These are phyloP conservation scores for Chaetodon trifasciatus DNA, from an alignment of 2,797 vertebrate genomes.

Conservation along the genomic window DNA sequence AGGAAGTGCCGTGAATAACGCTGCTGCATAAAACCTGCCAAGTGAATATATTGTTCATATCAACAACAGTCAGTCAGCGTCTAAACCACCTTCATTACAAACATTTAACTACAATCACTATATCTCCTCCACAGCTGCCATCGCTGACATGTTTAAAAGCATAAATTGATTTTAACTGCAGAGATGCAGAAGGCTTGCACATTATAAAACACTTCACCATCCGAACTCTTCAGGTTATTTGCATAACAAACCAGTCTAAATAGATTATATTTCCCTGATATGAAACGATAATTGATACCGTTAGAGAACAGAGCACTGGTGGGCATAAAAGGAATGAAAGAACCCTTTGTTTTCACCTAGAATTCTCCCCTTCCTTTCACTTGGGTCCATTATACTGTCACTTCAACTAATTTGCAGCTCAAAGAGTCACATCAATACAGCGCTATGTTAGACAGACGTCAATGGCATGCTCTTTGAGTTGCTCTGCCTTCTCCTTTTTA, in stretches of 20 bases:
- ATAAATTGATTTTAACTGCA: constrained; percentile 50
- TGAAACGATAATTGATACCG: constrained; percentile 72
- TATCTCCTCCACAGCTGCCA: constrained; percentile 50
- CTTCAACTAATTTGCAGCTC: constrained; percentile 80
- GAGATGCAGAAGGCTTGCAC: constrained; percentile 33
- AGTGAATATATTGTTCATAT: background rate
- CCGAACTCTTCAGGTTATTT: constrained; percentile 66
- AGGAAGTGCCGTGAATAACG: background rate
- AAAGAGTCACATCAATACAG: constrained; percentile 77
- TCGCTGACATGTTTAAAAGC: constrained; percentile 45
- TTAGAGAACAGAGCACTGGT: constrained; percentile 62
- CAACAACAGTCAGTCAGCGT: constrained; percentile 38
- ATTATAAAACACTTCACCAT: constrained; percentile 61
- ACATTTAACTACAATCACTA: constrained; percentile 50
- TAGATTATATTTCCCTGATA: constrained; percentile 71
- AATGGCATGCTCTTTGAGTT: constrained; percentile 59
- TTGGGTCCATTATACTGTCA: constrained; percentile 76
- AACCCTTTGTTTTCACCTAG: constrained; percentile 73
- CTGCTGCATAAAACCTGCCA: constrained; percentile 4
- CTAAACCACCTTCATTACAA: constrained; percentile 38
- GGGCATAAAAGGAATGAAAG: constrained; percentile 60
- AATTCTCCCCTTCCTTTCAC: constrained; percentile 59
- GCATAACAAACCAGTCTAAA: constrained; percentile 74
- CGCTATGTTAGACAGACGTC: constrained; percentile 62
- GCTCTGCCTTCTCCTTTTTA: constrained; percentile 59